Base-by-base conservation (phyloP, 2,888 invertebrate species). In the Aelia acuminata region DNA sequence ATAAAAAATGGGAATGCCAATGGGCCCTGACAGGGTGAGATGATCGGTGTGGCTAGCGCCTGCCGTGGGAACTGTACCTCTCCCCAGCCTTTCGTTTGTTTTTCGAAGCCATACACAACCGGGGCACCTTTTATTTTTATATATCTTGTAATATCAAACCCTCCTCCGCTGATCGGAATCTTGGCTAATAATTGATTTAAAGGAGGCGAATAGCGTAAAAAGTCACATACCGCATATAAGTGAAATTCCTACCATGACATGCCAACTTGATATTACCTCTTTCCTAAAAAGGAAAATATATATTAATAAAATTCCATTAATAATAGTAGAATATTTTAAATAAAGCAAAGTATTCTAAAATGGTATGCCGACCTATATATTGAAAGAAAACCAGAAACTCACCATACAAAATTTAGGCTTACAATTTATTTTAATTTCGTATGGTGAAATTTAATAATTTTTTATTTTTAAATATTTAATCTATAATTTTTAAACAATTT, bases 21-120 rank as follows among this genome's bases (percentile, higher is more conserved):
- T 85, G 85, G 35, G 53, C 15, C 53, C 53, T 85, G 85, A 85
- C 85, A 85, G 53, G 85, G n/a, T n/a, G 85, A 85, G 53, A 53
- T 53, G 85, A 85, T 85, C 49, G 50, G 85, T 53, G 49, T 50
- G 49, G 85, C 85, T 85, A 85, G 85, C 85, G 85, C 85, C 85
- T 50, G 22, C 39, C 85, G 85, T 85, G 85, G 85, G 85, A 85
- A 85, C 53, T 13, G 20, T 35, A 39, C 49, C 53, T n/a, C 8
- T 48, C 18, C n/a, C 15, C 0, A 7, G 22, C 1, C n/a, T 85
- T 50, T 85, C 53, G 57, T 85, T 53, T 85, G 50, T 85, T 85
- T 80, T 85, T 85, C 39, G 85, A 85, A 85, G 85, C 85, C 85
- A 85, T 85, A 85, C 53, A 50, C 43, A 80, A 39, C n/a, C 80